Evolutionary conservation across 2,888 invertebrate genomes (phyloP).

Genomic region (Entomobrya multifasciata): DNA sequence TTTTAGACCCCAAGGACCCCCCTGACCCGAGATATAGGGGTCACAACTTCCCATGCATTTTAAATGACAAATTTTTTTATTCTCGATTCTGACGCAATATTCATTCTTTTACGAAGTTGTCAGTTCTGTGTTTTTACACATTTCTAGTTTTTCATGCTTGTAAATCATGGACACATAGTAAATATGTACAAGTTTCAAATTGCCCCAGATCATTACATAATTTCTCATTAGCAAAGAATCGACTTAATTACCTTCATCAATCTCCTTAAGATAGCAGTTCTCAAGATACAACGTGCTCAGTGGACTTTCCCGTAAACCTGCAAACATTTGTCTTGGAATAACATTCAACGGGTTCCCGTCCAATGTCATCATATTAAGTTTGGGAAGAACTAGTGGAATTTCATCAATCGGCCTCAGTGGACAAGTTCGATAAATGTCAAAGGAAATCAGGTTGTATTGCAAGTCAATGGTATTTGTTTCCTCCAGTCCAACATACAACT

Average conservation of each 20-base stretch:
- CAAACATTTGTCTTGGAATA: conserved; percentile 76
- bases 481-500: conserved; percentile 66
- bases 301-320: conserved; percentile 70
- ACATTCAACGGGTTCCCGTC: conserved; percentile 75
- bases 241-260: conserved; percentile 74
- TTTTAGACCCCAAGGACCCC: neutral
- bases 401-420: conserved; percentile 14
- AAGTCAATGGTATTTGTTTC: conserved; percentile 29
- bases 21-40: too few relatives aligned
- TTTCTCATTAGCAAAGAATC: too few relatives aligned
- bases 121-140: too few relatives aligned
- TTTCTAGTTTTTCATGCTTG: too few relatives aligned
- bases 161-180: too few relatives aligned
- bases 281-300: conserved; percentile 57
- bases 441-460: conserved; percentile 62
- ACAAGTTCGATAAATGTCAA: conserved; percentile 66
- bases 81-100: conserved; percentile 6
- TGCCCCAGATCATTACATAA: too few relatives aligned
- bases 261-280: conserved; percentile 60
- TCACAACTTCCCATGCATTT: too few relatives aligned
- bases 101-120: too few relatives aligned
- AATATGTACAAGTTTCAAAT: too few relatives aligned
- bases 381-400: conserved; percentile 69
- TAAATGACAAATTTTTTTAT: too few relatives aligned
- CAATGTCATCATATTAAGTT: conserved; percentile 54